Evolutionary conservation across 2,113 vertebrate genomes (phyloP).

Genomic region (Brachyhypopomus gauderio): DNA sequence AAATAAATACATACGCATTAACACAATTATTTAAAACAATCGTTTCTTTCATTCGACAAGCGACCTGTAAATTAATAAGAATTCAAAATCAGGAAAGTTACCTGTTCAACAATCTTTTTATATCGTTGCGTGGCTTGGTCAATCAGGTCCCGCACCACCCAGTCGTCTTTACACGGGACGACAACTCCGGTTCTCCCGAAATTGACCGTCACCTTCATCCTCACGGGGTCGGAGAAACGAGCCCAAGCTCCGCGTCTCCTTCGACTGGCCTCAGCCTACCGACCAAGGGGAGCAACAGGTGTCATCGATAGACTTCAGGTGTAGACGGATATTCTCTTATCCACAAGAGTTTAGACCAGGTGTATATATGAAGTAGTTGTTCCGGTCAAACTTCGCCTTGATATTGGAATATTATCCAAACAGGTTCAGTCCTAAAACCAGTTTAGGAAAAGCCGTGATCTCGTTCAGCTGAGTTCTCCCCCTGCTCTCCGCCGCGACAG

Average conservation of each 20-base stretch:
- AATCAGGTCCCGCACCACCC: slow-evolving; percentile 83
- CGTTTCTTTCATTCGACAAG: not conserved
- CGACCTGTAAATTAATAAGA: not conserved
- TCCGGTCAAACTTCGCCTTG: too few species aligned
- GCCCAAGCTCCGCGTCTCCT: too few species aligned
- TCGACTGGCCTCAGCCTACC: not conserved
- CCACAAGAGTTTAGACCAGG: too few species aligned
- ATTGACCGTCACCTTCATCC: slow-evolving; percentile 91
- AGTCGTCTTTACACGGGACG: slow-evolving; percentile 85
- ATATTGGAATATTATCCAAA: not conserved
- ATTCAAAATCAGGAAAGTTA: slow-evolving; percentile 56
- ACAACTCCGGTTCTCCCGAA: slow-evolving; percentile 86
- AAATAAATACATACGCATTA: too few species aligned
- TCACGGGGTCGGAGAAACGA: not conserved
- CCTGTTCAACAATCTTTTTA: slow-evolving; percentile 82
- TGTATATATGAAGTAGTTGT: too few species aligned
- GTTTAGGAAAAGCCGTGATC: too few species aligned
- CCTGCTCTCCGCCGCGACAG: not conserved
- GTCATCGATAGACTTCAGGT: slow-evolving; percentile 61
- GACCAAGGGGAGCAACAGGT: slow-evolving; percentile 66
- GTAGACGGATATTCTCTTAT: not conserved
- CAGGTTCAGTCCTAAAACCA: too few species aligned
- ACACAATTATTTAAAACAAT: too few species aligned
- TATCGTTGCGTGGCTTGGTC: slow-evolving; percentile 88
- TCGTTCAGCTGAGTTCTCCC: not conserved